These are phyloP conservation scores for Cydia amplana DNA, from an alignment of 1,140 invertebrate species.

Conservation along the genomic window DNA sequence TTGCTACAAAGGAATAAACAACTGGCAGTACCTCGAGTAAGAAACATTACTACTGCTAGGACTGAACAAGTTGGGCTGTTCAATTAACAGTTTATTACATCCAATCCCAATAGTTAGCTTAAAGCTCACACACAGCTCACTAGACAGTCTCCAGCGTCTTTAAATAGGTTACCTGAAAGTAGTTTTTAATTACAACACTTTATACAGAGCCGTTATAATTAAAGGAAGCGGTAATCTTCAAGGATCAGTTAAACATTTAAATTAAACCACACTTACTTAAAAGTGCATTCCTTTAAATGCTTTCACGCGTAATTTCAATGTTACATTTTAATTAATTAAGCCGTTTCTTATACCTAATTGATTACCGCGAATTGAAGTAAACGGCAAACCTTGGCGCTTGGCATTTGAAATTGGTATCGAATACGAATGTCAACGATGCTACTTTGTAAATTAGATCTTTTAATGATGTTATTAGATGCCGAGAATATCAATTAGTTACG, in stretches of 20 bases:
- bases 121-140: too few relatives aligned
- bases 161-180: background rate
- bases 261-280: background rate
- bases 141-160: too few relatives aligned
- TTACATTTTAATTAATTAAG: slow-evolving; percentile 6
- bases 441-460: background rate
- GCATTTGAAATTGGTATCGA: slow-evolving; percentile 25
- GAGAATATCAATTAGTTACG: too few relatives aligned
- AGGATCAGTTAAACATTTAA: background rate
- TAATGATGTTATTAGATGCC: too few relatives aligned
- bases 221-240: slow-evolving; percentile 17
- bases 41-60: too few relatives aligned
- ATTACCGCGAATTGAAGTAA: background rate
- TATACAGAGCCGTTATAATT: background rate
- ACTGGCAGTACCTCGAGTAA: too few relatives aligned
- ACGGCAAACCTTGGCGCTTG: slow-evolving; percentile 52
- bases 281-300: slow-evolving; percentile 22
- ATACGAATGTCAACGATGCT: background rate
- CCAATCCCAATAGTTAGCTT: too few relatives aligned
- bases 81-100: too few relatives aligned
- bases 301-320: slow-evolving; percentile 13
- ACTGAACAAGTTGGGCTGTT: too few relatives aligned
- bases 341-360: background rate
- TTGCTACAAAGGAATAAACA: too few relatives aligned
- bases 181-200: slow-evolving; percentile 1